Base-by-base conservation (phyloP, 2,113 vertebrate species). In the Pseudorasbora parva region DNA sequence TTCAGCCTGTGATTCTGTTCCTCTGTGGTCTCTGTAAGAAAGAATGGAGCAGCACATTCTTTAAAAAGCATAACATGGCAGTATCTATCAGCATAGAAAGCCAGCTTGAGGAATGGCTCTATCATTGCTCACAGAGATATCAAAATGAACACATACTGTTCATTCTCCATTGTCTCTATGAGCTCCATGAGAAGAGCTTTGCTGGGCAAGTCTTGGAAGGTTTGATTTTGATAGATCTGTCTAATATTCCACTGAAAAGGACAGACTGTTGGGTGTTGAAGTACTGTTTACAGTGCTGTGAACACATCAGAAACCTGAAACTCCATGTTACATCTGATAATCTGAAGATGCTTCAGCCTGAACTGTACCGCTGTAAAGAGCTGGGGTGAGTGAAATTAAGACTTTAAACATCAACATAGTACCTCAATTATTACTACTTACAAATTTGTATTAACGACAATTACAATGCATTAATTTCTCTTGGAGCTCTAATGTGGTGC, bases 141-240 rank as follows among this genome's bases (percentile, higher is more conserved):
- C 49, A 81, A 8, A 15, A 17, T 14, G 33, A 62, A 57, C n/a
- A 45, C 76, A 41, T 82, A 21, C 8, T 81, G 17, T 64, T 74
- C 69, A 37, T 73, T 11, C 27, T 85, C 10, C 68, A 81, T 47
- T 85, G 78, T 54, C 78, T 85, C 21, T 66, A 68, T 56, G 84
- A 81, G 45, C 56, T 85, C 0, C 84, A 85, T 12, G 78, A 85
- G 2, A 23, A 45, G 1, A 60, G 15, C 30, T 81, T 81, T 10
- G 19, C 37, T 27, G 30, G 8, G 12, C 27, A 51, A 11, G 45
- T 49, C 0, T 51, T 84, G 25, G 37, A 73, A 8, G 3, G 0
- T 5, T 62, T 64, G 51, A 2, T 23, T 23, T 10, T 7, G 4
- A 59, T 84, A 19, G 21, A 79, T 25, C 49, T 84, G 30, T 54